A percentile compares a stretch with the other conserved stretches of the same genome.
These are phyloP conservation scores for Stomorhina lunata DNA, from an alignment of 2,888 invertebrate genomes.

Conservation along the genomic window DNA sequence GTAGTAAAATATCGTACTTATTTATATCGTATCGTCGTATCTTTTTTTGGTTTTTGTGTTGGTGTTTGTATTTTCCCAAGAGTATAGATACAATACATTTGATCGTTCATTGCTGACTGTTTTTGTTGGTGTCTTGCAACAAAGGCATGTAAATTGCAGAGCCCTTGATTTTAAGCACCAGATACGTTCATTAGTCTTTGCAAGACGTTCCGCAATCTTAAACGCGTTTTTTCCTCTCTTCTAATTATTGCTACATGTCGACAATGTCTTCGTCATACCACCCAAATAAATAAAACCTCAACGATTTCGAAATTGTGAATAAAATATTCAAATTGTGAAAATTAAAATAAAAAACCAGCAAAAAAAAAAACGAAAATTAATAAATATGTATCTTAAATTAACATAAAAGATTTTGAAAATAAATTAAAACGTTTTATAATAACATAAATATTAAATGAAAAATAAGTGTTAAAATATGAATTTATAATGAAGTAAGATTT, in stretches of 20 bases:
- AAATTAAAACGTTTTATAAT: too few relatives aligned
- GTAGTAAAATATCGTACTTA: conserved; percentile 14
- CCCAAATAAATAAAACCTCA: conserved; percentile 59
- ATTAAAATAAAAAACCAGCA: background rate
- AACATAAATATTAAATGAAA: background rate
- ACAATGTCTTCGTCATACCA: conserved; percentile 49
- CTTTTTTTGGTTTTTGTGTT: background rate
- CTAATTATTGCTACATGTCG: conserved; percentile 52
- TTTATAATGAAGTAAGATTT: conserved; percentile 5
- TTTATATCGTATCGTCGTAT: conserved; percentile 25
- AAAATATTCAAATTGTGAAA: conserved; percentile 53
- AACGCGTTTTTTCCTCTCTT: conserved; percentile 71
- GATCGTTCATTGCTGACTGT: conserved; percentile 46
- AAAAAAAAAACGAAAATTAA: conserved; percentile 15
- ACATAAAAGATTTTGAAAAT: conserved; percentile 22
- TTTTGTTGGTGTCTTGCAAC: conserved; percentile 51
- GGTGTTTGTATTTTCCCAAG: conserved; percentile 67
- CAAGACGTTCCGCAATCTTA: conserved; percentile 75
- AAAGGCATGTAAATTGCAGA: conserved; percentile 75
- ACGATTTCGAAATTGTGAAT: conserved; percentile 57
- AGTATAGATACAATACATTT: conserved; percentile 69
- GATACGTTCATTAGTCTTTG: conserved; percentile 76
- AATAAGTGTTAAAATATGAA: background rate
- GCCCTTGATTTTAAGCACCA: conserved; percentile 78
- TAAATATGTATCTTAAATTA: background rate